Evolutionary conservation across 2,888 invertebrate species (phyloP), one percentile per base, ranked within the genome.

Genomic region (Andrena dorsata): DNA sequence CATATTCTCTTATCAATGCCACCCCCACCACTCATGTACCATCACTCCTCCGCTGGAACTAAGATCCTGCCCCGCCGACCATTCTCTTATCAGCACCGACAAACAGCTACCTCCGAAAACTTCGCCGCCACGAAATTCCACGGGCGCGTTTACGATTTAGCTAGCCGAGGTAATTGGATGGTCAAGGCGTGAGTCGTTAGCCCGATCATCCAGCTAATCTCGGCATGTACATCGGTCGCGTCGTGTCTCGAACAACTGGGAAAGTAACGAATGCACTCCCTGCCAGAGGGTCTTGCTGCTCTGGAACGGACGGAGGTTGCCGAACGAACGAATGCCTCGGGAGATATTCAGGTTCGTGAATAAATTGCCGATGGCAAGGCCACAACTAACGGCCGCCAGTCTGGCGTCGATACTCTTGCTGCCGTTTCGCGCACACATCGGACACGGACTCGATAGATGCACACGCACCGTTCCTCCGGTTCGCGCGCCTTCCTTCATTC

Each of bases 351-450:
- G 84, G 87, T 88, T 88, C 84, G 74, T 86, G 88, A 89, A 90
- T 90, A 90, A 91, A 91, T 90, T 90, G 89, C 90, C 89, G 78
- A 85, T 87, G 91, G 90, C 91, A 91, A 91, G 91, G 88, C 88
- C 90, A 88, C 84, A 75, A 83, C 86, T 83, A 84, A 85, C 80
- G 80, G 86, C 85, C 91, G 90, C 90, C 91, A 91, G 90, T 88
- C 91, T 90, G 91, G 90, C 91, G 90, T 91, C 91, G 84, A 90
- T 89, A 86, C 72, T 86, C 83, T 79, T 84, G 88, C 86, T 87
- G 83, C 76, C 63, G 76, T 84, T 82, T 80, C 78, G 63, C 79
- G 64, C 76, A 71, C 72, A 79, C 71, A 61, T 82, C 79, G 64
- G 75, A 72, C 72, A 68, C 66, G 65, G 72, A 23, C 23, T 30